Base-by-base conservation (phyloP, 1,140 invertebrate species). In the Caenorhabditis brenneri region DNA sequence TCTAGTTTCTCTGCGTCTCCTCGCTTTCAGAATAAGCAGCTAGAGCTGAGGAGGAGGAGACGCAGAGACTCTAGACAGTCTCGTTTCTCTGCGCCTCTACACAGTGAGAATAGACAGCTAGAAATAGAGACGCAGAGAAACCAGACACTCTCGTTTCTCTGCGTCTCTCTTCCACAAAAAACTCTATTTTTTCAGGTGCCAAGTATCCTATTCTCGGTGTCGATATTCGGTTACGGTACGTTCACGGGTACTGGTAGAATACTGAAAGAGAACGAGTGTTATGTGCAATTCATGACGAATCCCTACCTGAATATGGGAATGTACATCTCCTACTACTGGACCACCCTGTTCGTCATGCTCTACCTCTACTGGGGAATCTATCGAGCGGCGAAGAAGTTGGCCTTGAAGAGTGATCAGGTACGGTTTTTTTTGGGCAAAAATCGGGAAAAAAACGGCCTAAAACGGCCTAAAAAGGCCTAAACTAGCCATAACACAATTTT, bases 151-250 rank as follows among this genome's bases (percentile, higher is more conserved):
- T n/a, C n/a, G n/a, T n/a, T n/a, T n/a, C n/a, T n/a, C n/a, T n/a
- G n/a, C n/a, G n/a, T n/a, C n/a, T n/a, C n/a, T n/a, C n/a, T n/a
- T n/a, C n/a, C n/a, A n/a, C n/a, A n/a, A n/a, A n/a, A n/a, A n/a
- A n/a, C n/a, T n/a, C n/a, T n/a, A n/a, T n/a, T n/a, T n/a, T n/a
- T n/a, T n/a, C n/a, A 88, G 88, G 95, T 99, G 82, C 97, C 98
- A 5, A 95, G 96, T 0, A 91, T 98, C 19, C 92, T 99, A 4
- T 99, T 99, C 91, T 99, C 99, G 91, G 96, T 96, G 80, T 96
- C 96, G 80, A 99, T 99, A 86, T 98, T 99, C 90, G 97, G 97
- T 36, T 99, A 98, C 97, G 97, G 98, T 91, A 95, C 97, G 91
- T 98, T 98, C 89, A 94, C 96, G 42, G 97, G 97, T 2, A 69